Percentiles rank a stretch among this genome's conserved stretches.
phyloP scores from a whole-genome alignment of 92 coral and sea anemone species.

The Micromussa lordhowensis region DNA sequence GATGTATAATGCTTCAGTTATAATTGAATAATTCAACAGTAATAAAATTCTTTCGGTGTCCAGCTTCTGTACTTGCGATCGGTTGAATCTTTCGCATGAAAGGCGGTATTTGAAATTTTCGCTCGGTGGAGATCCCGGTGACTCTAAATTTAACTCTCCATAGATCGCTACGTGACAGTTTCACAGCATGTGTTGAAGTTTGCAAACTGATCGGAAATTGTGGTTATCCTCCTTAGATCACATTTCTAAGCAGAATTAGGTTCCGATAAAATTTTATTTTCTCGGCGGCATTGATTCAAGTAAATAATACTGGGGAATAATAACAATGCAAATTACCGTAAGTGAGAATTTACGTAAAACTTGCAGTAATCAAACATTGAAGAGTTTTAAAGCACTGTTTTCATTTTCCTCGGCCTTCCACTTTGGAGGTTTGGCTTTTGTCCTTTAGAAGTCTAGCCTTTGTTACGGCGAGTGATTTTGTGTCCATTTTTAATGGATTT shows the following conservation, averaged over 20 bases:
- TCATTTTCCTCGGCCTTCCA: too few relatives aligned
- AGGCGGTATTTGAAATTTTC: background rate
- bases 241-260: conserved; percentile 4
- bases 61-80: background rate
- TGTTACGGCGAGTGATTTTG: too few relatives aligned
- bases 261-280: background rate
- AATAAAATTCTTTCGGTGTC: background rate
- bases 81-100: background rate
- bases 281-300: background rate
- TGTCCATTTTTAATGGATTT: too few relatives aligned
- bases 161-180: conserved; percentile 15
- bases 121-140: conserved; percentile 11
- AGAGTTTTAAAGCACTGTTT: too few relatives aligned
- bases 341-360: conserved; percentile 11
- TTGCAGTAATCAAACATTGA: too few relatives aligned
- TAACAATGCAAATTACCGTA: background rate
- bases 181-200: background rate
- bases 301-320: background rate
- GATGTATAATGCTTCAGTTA: background rate
- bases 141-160: background rate
- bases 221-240: background rate
- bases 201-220: conserved; percentile 32
- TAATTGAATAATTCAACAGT: background rate
- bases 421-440: too few relatives aligned
- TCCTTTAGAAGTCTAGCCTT: too few relatives aligned